Conservation (phyloP, 1,140 invertebrate genomes). For the Bombus haemorrhoidalis region DNA sequence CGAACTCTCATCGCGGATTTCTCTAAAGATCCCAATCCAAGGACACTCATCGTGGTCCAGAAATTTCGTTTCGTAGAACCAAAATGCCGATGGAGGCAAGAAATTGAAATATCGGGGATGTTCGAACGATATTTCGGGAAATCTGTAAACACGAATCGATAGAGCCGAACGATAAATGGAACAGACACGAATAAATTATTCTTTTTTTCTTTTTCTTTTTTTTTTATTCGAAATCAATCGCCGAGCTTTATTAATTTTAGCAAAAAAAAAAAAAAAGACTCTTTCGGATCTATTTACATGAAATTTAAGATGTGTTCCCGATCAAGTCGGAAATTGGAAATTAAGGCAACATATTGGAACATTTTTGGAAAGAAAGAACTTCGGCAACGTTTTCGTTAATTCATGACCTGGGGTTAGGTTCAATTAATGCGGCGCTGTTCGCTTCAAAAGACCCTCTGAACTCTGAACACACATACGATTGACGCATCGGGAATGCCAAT, state of each 20-base stretch:
- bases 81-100: background rate
- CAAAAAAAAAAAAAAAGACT: too few relatives aligned
- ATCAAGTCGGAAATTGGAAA: too few relatives aligned
- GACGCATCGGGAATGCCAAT: background rate
- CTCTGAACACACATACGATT: background rate
- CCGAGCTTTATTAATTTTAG: too few relatives aligned
- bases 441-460: background rate
- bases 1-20: constrained; percentile 1
- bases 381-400: background rate
- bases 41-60: background rate
- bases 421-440: background rate
- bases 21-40: background rate
- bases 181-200: background rate
- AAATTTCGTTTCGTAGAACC: background rate
- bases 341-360: too few relatives aligned
- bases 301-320: too few relatives aligned
- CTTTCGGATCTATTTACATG: too few relatives aligned
- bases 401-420: background rate
- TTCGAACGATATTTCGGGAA: background rate
- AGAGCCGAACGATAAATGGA: background rate
- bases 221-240: too few relatives aligned
- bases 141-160: background rate
- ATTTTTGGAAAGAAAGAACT: too few relatives aligned
- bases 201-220: too few relatives aligned
- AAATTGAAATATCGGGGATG: background rate